Conservation (phyloP, 2,113 vertebrate genomes). For the Nicator chloris region DNA sequence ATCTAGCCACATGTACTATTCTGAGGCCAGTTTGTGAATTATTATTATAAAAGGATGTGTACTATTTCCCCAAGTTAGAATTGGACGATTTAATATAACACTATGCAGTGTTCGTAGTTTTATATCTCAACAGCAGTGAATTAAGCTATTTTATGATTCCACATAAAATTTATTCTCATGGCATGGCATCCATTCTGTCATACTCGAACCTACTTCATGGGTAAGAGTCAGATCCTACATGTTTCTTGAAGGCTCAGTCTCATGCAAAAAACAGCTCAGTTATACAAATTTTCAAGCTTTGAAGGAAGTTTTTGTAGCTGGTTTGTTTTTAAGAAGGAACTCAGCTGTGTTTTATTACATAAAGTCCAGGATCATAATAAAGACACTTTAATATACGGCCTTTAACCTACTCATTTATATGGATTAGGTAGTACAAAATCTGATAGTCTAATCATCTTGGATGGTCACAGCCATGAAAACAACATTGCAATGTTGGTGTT, state of each 20-base stretch:
- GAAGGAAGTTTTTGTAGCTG: neutral
- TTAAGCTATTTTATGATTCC: neutral
- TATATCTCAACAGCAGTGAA: neutral
- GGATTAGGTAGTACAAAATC: neutral
- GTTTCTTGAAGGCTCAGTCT: neutral
- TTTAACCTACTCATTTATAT: neutral
- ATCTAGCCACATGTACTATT: neutral
- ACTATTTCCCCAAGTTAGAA: neutral
- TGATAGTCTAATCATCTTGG: neutral
- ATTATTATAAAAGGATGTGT: neutral
- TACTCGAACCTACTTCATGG: neutral
- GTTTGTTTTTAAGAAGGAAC: neutral
- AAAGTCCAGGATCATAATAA: neutral
- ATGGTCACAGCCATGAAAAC: neutral
- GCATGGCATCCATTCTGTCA: neutral
- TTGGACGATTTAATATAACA: neutral
- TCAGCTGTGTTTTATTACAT: neutral
- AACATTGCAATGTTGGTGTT: neutral
- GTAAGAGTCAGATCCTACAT: neutral
- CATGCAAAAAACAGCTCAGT: neutral
- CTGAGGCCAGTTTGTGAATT: neutral
- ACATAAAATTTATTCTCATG: neutral
- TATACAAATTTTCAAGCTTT: neutral
- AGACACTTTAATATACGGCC: neutral
- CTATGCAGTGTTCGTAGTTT: neutral